These are phyloP conservation scores for Ennomos fuscantarius DNA, from an alignment of 2,888 invertebrate genomes.

Conservation along the genomic window DNA sequence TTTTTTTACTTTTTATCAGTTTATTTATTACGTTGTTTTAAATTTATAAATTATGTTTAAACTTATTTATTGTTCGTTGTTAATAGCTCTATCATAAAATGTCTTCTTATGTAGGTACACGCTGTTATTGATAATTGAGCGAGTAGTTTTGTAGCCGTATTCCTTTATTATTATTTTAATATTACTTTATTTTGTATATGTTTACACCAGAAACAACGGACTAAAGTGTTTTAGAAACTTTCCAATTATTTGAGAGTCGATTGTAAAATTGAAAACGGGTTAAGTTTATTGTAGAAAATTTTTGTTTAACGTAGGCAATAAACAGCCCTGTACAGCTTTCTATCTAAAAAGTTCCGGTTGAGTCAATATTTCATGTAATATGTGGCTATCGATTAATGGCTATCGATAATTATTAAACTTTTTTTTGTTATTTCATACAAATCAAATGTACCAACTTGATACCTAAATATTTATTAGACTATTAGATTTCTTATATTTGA, in stretches of 20 bases:
- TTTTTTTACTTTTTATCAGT: background rate
- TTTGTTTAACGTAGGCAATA: slow-evolving; percentile 22
- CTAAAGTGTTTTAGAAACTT: slow-evolving; percentile 7
- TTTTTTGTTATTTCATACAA: no score
- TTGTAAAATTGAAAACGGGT: slow-evolving; percentile 24
- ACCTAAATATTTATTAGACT: no score
- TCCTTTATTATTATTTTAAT: background rate
- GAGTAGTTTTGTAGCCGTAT: background rate
- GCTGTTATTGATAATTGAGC: background rate
- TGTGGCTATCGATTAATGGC: no score
- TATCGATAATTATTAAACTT: no score
- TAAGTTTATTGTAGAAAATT: slow-evolving; percentile 27
- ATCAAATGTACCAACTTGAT: no score
- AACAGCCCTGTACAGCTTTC: slow-evolving; percentile 33
- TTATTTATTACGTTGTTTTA: background rate
- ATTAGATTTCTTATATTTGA: no score
- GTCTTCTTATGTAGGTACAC: background rate
- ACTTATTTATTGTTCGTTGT: background rate
- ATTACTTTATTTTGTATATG: background rate
- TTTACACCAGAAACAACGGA: no score
- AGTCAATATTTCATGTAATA: background rate
- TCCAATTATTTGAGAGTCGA: slow-evolving; percentile 18
- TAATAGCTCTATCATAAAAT: no score
- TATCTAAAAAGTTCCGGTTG: slow-evolving; percentile 23
- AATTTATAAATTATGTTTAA: background rate